phyloP scores from a whole-genome alignment of 2,113 vertebrate genomes.

The Merops nubicus region DNA sequence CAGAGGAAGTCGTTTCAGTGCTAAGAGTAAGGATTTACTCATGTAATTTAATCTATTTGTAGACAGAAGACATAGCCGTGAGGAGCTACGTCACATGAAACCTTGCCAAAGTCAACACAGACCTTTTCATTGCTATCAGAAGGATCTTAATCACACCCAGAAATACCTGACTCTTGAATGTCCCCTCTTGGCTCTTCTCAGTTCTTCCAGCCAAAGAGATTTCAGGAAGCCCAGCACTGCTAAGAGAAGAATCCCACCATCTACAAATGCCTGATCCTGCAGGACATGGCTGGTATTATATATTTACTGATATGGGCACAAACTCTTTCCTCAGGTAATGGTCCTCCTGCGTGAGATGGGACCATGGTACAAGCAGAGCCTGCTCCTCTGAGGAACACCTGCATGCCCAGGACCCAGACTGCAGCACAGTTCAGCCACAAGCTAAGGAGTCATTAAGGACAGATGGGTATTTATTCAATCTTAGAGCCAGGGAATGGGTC shows the following conservation, averaged over 20 bases:
- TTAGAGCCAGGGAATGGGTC: rapidly evolving
- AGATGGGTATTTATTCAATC: neutral
- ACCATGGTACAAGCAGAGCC: neutral
- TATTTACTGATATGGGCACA: neutral
- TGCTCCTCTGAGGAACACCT: neutral
- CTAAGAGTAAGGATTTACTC: neutral
- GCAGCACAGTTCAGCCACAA: neutral
- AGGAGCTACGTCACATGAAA: neutral
- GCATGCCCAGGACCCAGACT: neutral
- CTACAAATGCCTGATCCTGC: neutral
- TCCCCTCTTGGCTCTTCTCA: neutral
- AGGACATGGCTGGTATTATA: too few species aligned
- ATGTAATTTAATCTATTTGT: neutral
- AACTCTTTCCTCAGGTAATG: neutral
- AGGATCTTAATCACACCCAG: neutral
- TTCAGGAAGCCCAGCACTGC: neutral
- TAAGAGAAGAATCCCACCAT: neutral
- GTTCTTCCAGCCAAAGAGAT: neutral
- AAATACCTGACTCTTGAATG: neutral
- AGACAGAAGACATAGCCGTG: neutral
- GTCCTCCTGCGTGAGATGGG: neutral
- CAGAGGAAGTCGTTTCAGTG: neutral
- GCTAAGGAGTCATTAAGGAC: neutral
- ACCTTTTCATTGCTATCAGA: neutral
- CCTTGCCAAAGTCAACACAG: neutral